Evolutionary conservation across 2,888 invertebrate genomes (phyloP), one percentile per base, ranked within the genome.

Genomic region (Drosophila leonis): DNA sequence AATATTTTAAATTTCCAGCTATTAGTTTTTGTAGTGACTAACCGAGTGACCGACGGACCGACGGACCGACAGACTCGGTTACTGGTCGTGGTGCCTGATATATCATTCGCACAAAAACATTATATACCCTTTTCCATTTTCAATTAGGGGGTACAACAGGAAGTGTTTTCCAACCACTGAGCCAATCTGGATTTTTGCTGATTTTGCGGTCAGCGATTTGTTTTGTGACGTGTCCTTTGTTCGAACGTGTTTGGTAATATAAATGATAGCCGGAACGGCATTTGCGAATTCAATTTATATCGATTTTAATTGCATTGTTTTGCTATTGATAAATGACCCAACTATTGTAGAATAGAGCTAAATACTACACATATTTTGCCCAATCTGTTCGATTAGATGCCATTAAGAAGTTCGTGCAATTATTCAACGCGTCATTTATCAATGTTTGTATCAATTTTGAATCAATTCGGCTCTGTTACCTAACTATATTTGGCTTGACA

Each of bases 141-240:
- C n/a, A 10, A 10, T 6, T n/a, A 24, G 20, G 13, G 24, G 15
- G 4, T 24, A 6, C 13, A 15, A 13, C 24, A 9, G 35, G 20
- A 15, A 9, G 33, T 52, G 20, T 37, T 54, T 46, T 35, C 4
- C 64, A 69, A 27, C 37, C 41, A 60, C 48, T 2, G 35, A 20
- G 35, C 41, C 4, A 37, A 18, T 46, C 39, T 33, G 51, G 42
- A 55, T 42, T 63, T 55, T 39, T 49, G 49, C 65, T 69, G 46
- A 35, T 56, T 65, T 41, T 82, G 57, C 56, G 75, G 76, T 80
- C 82, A 85, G 80, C 65, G 52, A 64, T 71, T 81, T 69, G 49
- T 69, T 18, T 65, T 66, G 44, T 44, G 44, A 24, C 44, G 15
- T 44, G 44, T 24, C 24, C 44, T 24, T 8, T 44, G 69, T 27